phyloP scores from a whole-genome alignment of 2,113 vertebrate genomes.

The Strix aluco region DNA sequence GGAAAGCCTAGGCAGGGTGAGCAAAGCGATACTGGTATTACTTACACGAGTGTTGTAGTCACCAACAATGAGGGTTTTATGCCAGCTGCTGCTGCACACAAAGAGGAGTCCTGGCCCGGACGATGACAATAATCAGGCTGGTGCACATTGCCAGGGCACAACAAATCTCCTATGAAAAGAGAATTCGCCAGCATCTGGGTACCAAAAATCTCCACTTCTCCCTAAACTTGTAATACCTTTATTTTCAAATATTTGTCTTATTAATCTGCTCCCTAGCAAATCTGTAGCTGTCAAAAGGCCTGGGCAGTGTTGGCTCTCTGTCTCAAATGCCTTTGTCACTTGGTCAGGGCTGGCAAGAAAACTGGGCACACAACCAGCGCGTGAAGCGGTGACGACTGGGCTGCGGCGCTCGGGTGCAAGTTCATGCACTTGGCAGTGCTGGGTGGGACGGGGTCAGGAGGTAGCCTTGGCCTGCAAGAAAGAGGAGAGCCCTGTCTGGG shows the following conservation, averaged over 20 bases:
- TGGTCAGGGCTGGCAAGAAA: background rate
- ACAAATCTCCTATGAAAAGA: background rate
- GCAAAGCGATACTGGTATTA: background rate
- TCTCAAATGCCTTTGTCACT: background rate
- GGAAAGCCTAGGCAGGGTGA: background rate
- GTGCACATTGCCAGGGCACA: background rate
- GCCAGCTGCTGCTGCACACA: background rate
- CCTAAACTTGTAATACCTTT: background rate
- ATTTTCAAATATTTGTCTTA: background rate
- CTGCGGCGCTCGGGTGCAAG: background rate
- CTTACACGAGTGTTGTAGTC: background rate
- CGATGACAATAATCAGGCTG: background rate
- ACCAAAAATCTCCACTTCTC: background rate
- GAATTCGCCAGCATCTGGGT: background rate
- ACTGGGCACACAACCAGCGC: fast-evolving
- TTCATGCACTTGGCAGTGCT: background rate
- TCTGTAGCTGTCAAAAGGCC: background rate
- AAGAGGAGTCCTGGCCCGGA: background rate
- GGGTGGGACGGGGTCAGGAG: background rate
- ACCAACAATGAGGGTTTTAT: background rate
- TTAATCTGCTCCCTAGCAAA: background rate
- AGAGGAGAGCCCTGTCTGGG: background rate
- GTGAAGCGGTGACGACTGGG: background rate
- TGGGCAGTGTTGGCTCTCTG: background rate
- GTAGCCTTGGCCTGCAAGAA: background rate